Evolutionary conservation across 2,113 vertebrate species (phyloP).

Genomic region (Psittacus erithacus): DNA sequence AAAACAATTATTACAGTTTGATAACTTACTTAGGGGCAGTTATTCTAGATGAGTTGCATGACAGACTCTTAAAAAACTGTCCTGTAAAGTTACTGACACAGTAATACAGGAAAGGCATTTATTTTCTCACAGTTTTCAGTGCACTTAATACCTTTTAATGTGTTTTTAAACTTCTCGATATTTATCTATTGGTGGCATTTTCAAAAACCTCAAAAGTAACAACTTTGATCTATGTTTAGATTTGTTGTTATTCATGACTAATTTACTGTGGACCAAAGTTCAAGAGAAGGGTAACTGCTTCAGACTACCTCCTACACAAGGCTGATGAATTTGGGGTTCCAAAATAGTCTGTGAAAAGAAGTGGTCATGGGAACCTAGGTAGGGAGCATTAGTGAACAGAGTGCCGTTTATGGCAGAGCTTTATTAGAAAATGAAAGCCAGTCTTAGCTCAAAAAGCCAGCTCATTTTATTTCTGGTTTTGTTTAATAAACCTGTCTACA

Average conservation of each 20-base stretch:
- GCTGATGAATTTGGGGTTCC: background rate
- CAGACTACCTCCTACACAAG: background rate
- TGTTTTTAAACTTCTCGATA: background rate
- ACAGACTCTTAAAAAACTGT: slow-evolving; percentile 10
- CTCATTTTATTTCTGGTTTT: background rate
- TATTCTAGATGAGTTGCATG: background rate
- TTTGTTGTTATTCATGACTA: background rate
- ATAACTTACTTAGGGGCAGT: slow-evolving; percentile 43
- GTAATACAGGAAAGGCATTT: background rate
- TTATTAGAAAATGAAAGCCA: background rate
- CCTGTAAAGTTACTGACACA: background rate
- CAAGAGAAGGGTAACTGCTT: background rate
- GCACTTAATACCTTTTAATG: background rate
- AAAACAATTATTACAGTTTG: slow-evolving; percentile 59
- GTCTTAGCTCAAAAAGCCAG: background rate
- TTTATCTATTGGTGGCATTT: background rate
- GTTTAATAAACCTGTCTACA: background rate
- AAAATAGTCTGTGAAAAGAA: background rate
- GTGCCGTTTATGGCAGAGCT: background rate
- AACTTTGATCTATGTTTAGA: background rate
- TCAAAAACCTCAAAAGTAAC: background rate
- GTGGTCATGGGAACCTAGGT: background rate
- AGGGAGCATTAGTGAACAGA: background rate
- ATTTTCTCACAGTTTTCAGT: background rate
- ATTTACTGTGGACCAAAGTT: background rate